Conservation (phyloP, 35 echinoderm and acorn worm species). For the Diadema setosum region DNA sequence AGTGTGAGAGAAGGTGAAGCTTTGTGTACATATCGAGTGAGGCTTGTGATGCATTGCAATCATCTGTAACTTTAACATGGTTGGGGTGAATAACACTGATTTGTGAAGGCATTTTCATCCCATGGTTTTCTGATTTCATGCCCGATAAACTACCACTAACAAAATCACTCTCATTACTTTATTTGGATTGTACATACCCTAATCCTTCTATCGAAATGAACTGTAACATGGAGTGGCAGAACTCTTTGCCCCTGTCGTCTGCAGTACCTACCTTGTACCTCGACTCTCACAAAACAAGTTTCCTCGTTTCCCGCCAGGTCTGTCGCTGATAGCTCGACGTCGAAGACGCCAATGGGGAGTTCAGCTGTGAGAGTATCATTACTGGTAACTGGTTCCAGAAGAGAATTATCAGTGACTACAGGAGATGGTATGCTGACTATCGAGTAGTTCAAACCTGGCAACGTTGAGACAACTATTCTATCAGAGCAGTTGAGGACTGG, state of each 20-base stretch:
- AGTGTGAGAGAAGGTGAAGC: no score
- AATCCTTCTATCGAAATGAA: no score
- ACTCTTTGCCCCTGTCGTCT: no score
- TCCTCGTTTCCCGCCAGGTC: background rate
- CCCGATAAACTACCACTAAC: no score
- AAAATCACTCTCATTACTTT: no score
- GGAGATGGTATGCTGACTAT: background rate
- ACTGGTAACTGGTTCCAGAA: background rate
- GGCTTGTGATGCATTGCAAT: no score
- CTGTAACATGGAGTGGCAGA: background rate
- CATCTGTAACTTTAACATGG: no score
- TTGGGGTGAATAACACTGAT: no score
- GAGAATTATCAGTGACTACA: constrained; percentile 13
- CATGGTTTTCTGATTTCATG: no score
- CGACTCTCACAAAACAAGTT: background rate
- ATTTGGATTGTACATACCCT: no score
- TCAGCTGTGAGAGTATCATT: background rate
- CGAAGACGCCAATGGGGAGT: background rate
- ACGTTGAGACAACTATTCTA: background rate
- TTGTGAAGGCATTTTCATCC: no score
- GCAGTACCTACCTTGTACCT: background rate
- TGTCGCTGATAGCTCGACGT: background rate
- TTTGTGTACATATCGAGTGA: no score
- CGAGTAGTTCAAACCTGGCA: background rate
- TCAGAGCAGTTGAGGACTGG: background rate